Evolutionary conservation across 2,113 vertebrate species (phyloP).

Genomic region (Rhabdornis inornatus): DNA sequence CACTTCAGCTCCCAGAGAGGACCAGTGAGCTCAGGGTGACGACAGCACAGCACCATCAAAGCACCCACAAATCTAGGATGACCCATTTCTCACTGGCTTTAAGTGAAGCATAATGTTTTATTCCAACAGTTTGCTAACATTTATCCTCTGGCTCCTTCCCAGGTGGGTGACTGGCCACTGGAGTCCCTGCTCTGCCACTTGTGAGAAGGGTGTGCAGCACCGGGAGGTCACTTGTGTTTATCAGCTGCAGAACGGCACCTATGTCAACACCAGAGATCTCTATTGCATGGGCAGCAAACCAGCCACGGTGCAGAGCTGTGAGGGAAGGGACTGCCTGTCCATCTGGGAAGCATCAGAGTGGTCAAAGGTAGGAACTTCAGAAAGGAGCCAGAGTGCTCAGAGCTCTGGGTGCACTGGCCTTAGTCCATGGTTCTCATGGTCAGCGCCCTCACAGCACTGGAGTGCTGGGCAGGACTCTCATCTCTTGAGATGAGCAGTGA

Average conservation of each 20-base stretch:
- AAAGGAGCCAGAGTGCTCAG: neutral
- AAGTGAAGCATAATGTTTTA: neutral
- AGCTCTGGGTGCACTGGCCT: neutral
- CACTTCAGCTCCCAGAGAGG: neutral
- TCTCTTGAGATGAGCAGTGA: neutral
- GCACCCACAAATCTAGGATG: neutral
- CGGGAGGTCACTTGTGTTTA: slow-evolving; percentile 88
- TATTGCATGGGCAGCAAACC: slow-evolving; percentile 87
- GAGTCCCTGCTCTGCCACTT: slow-evolving; percentile 88
- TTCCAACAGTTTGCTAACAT: neutral
- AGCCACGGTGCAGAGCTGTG: slow-evolving; percentile 80
- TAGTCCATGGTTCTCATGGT: neutral
- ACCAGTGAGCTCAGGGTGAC: neutral
- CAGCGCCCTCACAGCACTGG: neutral
- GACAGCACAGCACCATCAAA: neutral
- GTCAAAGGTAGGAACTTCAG: slow-evolving; percentile 82
- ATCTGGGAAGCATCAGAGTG: slow-evolving; percentile 95
- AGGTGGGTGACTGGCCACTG: slow-evolving; percentile 91
- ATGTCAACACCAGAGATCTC: slow-evolving; percentile 81
- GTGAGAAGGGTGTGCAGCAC: slow-evolving; percentile 86
- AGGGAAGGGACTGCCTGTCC: slow-evolving; percentile 87
- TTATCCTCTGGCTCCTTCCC: neutral
- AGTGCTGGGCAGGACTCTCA: neutral
- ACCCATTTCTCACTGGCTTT: neutral
- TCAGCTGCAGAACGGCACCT: slow-evolving; percentile 88